Percentiles rank a stretch among this genome's conserved stretches.
phyloP scores from a whole-genome alignment of 2,797 vertebrate species.

The Carduelis carduelis region DNA sequence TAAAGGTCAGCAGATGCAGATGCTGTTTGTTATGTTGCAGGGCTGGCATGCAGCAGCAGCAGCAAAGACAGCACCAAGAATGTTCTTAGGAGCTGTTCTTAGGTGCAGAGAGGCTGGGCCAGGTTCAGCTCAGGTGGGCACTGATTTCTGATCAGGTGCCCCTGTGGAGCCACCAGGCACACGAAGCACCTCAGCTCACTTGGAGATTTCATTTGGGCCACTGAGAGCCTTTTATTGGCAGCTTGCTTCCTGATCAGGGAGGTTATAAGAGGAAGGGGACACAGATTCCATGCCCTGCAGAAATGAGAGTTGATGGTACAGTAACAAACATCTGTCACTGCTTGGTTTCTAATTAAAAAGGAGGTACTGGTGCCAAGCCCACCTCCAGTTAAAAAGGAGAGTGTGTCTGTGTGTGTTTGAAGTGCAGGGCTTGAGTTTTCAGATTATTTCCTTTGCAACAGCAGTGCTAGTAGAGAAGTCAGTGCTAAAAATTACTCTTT shows the following conservation, averaged over 20 bases:
- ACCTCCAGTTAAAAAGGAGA: too few species aligned
- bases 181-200: accelerated
- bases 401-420: accelerated
- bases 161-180: background rate
- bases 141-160: background rate
- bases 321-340: background rate
- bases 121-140: background rate
- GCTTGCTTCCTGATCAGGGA: background rate
- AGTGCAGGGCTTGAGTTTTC: too few species aligned
- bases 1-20: too few species aligned
- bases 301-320: background rate
- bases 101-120: too few species aligned
- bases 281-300: background rate
- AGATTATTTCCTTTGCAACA: background rate
- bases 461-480: background rate
- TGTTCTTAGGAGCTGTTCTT: too few species aligned
- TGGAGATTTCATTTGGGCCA: background rate
- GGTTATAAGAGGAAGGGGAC: background rate
- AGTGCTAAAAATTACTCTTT: background rate
- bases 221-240: background rate
- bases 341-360: too few species aligned
- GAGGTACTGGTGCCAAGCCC: too few species aligned
- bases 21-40: too few species aligned
- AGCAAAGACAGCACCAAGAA: too few species aligned
- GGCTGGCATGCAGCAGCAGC: too few species aligned